Evolutionary conservation across 1,140 invertebrate species (phyloP).

Genomic region (Diploscapter pachys): DNA sequence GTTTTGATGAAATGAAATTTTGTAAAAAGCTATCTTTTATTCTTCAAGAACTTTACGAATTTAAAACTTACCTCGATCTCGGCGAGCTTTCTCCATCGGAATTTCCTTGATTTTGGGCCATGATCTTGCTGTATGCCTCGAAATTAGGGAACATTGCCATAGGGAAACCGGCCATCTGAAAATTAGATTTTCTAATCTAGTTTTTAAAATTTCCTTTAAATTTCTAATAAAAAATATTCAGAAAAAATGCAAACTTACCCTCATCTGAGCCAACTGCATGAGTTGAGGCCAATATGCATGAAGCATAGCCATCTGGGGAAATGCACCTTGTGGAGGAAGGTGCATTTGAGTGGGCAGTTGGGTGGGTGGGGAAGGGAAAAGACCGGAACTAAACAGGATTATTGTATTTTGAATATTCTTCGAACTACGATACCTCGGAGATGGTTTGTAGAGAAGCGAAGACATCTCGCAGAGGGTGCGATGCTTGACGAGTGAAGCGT

Average conservation of each 20-base stretch:
- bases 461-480: constrained; percentile 46
- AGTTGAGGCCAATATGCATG: constrained; percentile 66
- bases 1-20: too few species aligned
- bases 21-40: background rate
- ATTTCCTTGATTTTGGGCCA: constrained; percentile 14
- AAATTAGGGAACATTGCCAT: background rate
- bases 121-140: constrained; percentile 17
- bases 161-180: constrained; percentile 8
- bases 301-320: constrained; percentile 24
- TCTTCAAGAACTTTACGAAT: background rate
- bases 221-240: background rate
- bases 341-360: background rate
- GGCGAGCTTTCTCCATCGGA: constrained; percentile 51
- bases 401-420: too few species aligned
- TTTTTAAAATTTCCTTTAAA: background rate
- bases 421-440: background rate
- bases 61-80: constrained; percentile 34
- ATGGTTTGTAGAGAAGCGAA: constrained; percentile 43
- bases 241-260: background rate
- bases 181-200: background rate
- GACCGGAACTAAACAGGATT: too few species aligned
- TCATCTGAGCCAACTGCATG: constrained; percentile 67
- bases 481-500: constrained; percentile 45
- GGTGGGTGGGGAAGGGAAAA: background rate
- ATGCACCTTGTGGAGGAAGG: background rate